phyloP scores from a whole-genome alignment of 1,140 invertebrate genomes.

The Campoletis sonorensis region DNA sequence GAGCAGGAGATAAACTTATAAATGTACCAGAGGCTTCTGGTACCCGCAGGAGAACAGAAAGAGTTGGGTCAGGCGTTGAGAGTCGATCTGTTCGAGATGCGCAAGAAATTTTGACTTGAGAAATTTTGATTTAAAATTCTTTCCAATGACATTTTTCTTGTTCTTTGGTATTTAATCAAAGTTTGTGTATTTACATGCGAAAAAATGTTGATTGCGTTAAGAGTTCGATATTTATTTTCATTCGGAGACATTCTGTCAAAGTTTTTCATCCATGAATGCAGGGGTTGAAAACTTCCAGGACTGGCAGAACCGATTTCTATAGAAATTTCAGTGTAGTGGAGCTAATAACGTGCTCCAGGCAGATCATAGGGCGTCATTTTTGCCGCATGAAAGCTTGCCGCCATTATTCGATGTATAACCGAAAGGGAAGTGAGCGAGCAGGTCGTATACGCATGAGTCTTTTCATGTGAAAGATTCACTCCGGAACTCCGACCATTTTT shows the following conservation, averaged over 20 bases:
- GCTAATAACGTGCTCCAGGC: constrained; percentile 26
- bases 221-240: too few species aligned
- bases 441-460: neutral
- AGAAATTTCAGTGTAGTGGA: neutral
- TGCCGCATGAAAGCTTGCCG: neutral
- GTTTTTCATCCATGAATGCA: too few species aligned
- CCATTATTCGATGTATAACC: constrained; percentile 17
- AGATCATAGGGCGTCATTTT: constrained; percentile 22
- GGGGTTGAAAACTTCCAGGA: too few species aligned
- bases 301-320: neutral
- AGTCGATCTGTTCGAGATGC: constrained; percentile 44
- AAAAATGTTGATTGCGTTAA: too few species aligned
- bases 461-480: neutral
- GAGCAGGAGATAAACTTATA: neutral
- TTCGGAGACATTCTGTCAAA: too few species aligned
- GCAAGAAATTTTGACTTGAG: constrained; percentile 29
- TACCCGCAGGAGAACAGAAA: constrained; percentile 50
- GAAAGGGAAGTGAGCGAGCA: constrained; percentile 8
- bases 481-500: too few species aligned
- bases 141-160: too few species aligned
- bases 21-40: neutral
- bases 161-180: too few species aligned
- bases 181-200: too few species aligned
- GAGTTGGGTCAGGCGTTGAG: constrained; percentile 52
- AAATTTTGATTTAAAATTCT: too few species aligned